Conservation (phyloP, 1,140 invertebrate genomes). For the Lutraria rhynchaena region DNA sequence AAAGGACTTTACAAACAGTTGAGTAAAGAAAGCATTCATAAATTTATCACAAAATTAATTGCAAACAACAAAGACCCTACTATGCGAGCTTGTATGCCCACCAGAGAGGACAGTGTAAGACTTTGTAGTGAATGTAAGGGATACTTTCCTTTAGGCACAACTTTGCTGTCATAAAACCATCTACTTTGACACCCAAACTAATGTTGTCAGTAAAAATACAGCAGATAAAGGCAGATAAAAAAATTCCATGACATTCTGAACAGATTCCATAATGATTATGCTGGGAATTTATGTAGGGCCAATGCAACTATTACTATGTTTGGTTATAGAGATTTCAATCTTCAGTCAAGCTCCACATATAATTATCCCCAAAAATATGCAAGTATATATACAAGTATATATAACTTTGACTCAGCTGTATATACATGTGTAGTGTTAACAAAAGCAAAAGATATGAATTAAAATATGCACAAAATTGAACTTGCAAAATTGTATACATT, state of each 20-base stretch:
- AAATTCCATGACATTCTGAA: too few relatives aligned
- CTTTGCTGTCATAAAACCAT: conserved; percentile 4
- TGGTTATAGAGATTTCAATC: conserved; percentile 1
- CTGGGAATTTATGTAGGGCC: background rate
- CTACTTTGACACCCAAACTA: conserved; percentile 4
- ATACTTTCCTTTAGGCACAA: background rate
- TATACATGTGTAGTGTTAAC: background rate
- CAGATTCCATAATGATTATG: background rate
- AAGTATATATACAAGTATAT: too few relatives aligned
- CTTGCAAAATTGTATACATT: too few relatives aligned
- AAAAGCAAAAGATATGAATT: background rate
- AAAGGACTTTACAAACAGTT: background rate
- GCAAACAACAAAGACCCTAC: background rate
- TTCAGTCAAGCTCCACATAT: too few relatives aligned
- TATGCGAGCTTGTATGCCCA: background rate
- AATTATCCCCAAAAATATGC: too few relatives aligned
- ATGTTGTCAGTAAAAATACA: conserved; percentile 6
- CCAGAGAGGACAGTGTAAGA: background rate
- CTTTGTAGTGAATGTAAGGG: too few relatives aligned
- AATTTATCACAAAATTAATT: background rate
- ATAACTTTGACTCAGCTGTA: too few relatives aligned
- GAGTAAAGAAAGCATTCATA: background rate
- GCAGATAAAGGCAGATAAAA: conserved; percentile 2
- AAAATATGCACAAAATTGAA: background rate
- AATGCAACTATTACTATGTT: background rate